Evolutionary conservation across 2,888 invertebrate species (phyloP), one percentile per base, ranked within the genome.

Genomic region (Clepsis dumicolana): DNA sequence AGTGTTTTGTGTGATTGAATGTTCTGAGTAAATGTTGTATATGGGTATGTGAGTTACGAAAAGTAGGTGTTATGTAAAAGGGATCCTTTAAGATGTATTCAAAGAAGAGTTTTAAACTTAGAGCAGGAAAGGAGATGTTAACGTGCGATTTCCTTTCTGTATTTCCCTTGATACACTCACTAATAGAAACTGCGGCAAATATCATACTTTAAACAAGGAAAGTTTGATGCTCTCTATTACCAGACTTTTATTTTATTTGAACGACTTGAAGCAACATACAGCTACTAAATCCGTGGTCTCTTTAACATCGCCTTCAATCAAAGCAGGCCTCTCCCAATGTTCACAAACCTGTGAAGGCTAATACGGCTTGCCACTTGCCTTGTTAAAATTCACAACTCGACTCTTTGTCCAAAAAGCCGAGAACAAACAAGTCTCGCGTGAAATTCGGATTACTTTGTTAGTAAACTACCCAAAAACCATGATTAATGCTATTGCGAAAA

Each of bases 361-460:
- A 84, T 75, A 82, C 77, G 75, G 74, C 71, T 74, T 78, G 79
- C 81, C 85, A 85, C 86, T 83, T 83, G 75, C 75, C 87, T 85
- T 87, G 89, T 91, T 89, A 90, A 87, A 91, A 90, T 86, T 92
- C 88, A 91, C 89, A 83, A 81, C 83, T 83, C 73, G 66, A 73
- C 71, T 84, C 86, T 89, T 82, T 88, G 80, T 74, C 62, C 78
- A 84, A 78, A 10, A 82, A 76, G 74, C 75, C 74, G 71, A 87
- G 90, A 86, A 91, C 91, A 90, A 90, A 91, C 78, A 89, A 85
- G 74, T 89, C 83, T 89, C 81, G 84, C 90, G 90, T 90, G 83
- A 90, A 90, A 90, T 88, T 82, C 80, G 80, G 80, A 86, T 88
- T 83, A 86, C 74, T 75, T 77, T 85, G 82, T 83, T 83, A 83